Conservation (phyloP, 1,140 invertebrate genomes). For the Bombus polaris region DNA sequence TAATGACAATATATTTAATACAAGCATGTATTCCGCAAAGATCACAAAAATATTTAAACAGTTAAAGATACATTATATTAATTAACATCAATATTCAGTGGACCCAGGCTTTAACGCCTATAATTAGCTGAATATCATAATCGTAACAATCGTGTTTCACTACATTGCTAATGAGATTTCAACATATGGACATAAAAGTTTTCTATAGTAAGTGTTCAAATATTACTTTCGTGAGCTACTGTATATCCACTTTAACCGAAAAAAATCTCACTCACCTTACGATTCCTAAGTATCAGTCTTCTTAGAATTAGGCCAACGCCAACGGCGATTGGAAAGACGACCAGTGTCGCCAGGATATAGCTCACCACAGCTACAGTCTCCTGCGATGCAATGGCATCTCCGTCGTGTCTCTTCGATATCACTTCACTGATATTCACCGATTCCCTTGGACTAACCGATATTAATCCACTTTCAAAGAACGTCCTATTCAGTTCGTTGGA, state of each 20-base stretch:
- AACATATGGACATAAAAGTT: too few relatives aligned
- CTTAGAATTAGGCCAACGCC: conserved; percentile 81
- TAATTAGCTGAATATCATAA: too few relatives aligned
- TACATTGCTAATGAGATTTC: too few relatives aligned
- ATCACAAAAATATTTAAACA: too few relatives aligned
- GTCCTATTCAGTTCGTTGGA: conserved; percentile 72
- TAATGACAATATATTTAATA: background rate
- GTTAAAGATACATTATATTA: too few relatives aligned
- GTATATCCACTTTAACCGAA: too few relatives aligned
- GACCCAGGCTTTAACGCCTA: too few relatives aligned
- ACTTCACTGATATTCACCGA: conserved; percentile 80
- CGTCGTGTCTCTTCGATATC: conserved; percentile 79
- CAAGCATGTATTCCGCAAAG: too few relatives aligned
- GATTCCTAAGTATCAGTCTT: conserved; percentile 83
- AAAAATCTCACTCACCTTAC: conserved; percentile 76
- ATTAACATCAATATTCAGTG: too few relatives aligned
- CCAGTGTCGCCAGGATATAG: conserved; percentile 80
- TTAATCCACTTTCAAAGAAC: conserved; percentile 71
- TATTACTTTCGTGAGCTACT: too few relatives aligned
- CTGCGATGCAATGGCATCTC: conserved; percentile 79
- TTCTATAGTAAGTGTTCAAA: too few relatives aligned
- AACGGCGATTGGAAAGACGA: conserved; percentile 81
- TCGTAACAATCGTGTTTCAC: too few relatives aligned
- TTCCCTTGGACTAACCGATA: conserved; percentile 72
- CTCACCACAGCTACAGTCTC: conserved; percentile 81